These are phyloP conservation scores for Heterochromis multidens DNA, from an alignment of 2,113 vertebrate species.

Conservation along the genomic window DNA sequence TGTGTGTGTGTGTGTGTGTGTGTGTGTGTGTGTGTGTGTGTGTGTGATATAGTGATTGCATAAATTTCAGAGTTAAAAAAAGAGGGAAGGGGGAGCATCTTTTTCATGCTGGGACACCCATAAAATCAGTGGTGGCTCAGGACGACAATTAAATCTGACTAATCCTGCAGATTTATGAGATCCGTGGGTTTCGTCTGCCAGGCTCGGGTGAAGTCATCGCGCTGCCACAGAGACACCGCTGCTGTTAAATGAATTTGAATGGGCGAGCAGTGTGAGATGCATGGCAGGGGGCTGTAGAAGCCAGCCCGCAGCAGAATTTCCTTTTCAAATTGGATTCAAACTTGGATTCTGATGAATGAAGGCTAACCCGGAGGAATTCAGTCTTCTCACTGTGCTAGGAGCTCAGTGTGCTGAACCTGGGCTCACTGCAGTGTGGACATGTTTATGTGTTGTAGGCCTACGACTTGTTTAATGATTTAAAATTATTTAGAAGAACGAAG, in stretches of 20 bases:
- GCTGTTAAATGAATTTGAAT: constrained; percentile 60
- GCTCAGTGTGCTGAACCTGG: neutral
- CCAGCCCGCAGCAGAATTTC: constrained; percentile 32
- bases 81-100: constrained; percentile 12
- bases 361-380: constrained; percentile 38
- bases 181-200: constrained; percentile 42
- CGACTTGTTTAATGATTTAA: neutral
- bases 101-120: constrained; percentile 61
- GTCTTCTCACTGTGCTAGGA: neutral
- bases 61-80: constrained; percentile 63
- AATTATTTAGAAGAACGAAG: neutral
- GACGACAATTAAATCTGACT: constrained; percentile 69
- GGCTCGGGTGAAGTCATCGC: constrained; percentile 56
- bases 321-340: constrained; percentile 38
- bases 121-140: constrained; percentile 63
- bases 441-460: neutral
- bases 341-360: constrained; percentile 58
- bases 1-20: neutral
- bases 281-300: constrained; percentile 48
- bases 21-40: too few species aligned
- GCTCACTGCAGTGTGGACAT: neutral
- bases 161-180: constrained; percentile 73
- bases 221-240: constrained; percentile 47
- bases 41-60: constrained; percentile 59
- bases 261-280: constrained; percentile 45